Base-by-base conservation (phyloP, 2,113 vertebrate genomes). In the Laticauda colubrina region DNA sequence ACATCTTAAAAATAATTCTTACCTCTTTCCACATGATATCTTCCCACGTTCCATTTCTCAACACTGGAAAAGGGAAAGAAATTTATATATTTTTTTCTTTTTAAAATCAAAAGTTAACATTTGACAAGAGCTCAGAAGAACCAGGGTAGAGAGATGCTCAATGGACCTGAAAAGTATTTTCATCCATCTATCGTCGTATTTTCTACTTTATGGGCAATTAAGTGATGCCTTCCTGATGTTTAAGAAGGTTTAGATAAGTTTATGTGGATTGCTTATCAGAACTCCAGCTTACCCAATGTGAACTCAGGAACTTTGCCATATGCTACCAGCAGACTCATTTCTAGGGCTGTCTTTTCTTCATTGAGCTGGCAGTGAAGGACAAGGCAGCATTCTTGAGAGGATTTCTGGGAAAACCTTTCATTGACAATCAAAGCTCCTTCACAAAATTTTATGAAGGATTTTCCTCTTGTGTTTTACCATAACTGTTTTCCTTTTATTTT, bases 11-110 rank as follows among this genome's bases (percentile, higher is more conserved):
- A 87, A 88, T 39, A 48, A 88, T 94, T 90, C 91, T 97, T 98
- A 99, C 99, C 99, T 99, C 98, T 98, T 99, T 99, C 99, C 99
- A 99, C 94, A 99, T 98, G 96, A 99, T 96, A 90, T 98, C 99
- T 96, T 99, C 98, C 99, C 99, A 99, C 93, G 98, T 98, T 86
- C 98, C 98, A 94, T 97, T 99, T 97, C 98, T 98, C 96, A 99
- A 97, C 97, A 99, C 99, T 99, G 97, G 69, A 29, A n/a, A 45
- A 64, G n/a, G 21, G 55, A 43, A 24, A 48, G 85, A 98, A 97
- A 98, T 86, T 51, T 5, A 53, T 21, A 59, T 9, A 85, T 7
- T 51, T 29, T 29, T n/a, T 7, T 3, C 39, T 29, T 14, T 10
- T 9, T 56, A 48, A 23, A 4, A 39, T 64, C 23, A 94, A 11